These are phyloP conservation scores for Battus philenor DNA, from an alignment of 1,140 invertebrate species.

Conservation along the genomic window DNA sequence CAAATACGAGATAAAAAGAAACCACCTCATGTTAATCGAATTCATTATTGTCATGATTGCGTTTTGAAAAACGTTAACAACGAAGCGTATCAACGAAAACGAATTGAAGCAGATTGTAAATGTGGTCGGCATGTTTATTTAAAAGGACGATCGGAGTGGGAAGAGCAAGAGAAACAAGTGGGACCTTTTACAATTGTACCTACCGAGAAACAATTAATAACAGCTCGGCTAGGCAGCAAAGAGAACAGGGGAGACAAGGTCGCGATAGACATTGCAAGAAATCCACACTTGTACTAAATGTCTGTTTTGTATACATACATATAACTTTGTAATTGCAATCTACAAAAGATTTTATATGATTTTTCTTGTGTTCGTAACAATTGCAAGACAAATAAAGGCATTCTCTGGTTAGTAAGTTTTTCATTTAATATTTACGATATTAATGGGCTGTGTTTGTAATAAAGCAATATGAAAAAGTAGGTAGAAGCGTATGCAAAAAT, in stretches of 20 bases:
- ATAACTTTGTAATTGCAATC: too few species aligned
- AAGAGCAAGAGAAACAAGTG: slow-evolving; percentile 3
- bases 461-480: slow-evolving; percentile 5
- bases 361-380: too few species aligned
- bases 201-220: neutral
- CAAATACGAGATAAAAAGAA: slow-evolving; percentile 2
- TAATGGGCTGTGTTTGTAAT: neutral
- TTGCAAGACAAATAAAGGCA: too few species aligned
- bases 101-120: slow-evolving; percentile 16
- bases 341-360: too few species aligned
- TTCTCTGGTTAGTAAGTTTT: too few species aligned
- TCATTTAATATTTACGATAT: too few species aligned
- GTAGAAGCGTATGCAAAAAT: slow-evolving; percentile 20
- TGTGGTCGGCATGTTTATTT: slow-evolving; percentile 16
- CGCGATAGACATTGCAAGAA: slow-evolving; percentile 1
- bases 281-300: neutral
- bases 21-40: slow-evolving; percentile 3
- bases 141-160: slow-evolving; percentile 5
- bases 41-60: slow-evolving; percentile 13
- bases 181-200: neutral
- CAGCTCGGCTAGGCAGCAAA: neutral
- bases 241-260: neutral
- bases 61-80: slow-evolving; percentile 1
- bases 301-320: too few species aligned
- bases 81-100: slow-evolving; percentile 6